Conservation (phyloP, 2,888 invertebrate species). For the Melieria crassipennis region DNA sequence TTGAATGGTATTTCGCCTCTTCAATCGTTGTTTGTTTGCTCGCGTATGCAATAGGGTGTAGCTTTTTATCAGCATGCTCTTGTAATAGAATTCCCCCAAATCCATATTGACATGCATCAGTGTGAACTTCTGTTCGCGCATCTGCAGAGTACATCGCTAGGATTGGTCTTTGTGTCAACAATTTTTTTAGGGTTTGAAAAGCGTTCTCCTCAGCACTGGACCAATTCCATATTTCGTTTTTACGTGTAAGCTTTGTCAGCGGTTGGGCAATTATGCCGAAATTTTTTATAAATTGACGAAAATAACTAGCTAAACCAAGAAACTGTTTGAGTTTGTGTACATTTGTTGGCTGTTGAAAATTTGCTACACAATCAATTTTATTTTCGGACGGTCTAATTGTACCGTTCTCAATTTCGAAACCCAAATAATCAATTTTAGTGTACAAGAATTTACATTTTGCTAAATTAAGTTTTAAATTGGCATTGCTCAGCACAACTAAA, state of each 20-base stretch:
- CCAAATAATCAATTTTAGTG: too few relatives aligned
- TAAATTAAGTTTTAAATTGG: too few relatives aligned
- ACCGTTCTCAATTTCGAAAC: neutral
- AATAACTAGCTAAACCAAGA: neutral
- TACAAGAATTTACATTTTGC: too few relatives aligned
- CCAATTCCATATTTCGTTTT: neutral
- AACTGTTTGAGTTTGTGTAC: neutral
- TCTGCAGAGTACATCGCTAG: conserved; percentile 24
- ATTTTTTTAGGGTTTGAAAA: conserved; percentile 22
- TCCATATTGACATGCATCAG: conserved; percentile 33
- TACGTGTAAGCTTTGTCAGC: neutral
- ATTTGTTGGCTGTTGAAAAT: neutral
- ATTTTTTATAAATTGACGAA: neutral
- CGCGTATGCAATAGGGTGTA: conserved; percentile 18
- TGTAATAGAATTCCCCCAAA: conserved; percentile 33
- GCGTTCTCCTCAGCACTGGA: conserved; percentile 12
- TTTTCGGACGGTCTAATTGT: neutral
- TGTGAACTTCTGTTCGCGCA: conserved; percentile 34
- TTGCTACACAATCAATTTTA: conserved; percentile 6
- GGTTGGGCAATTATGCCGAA: conserved; percentile 1
- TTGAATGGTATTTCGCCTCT: conserved; percentile 34
- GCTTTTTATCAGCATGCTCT: conserved; percentile 27
- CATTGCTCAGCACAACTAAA: too few relatives aligned
- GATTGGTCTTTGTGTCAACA: conserved; percentile 21
- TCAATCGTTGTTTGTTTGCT: conserved; percentile 37